phyloP scores from a whole-genome alignment of 2,888 invertebrate genomes.

The Pristionchus fissidentatus region DNA sequence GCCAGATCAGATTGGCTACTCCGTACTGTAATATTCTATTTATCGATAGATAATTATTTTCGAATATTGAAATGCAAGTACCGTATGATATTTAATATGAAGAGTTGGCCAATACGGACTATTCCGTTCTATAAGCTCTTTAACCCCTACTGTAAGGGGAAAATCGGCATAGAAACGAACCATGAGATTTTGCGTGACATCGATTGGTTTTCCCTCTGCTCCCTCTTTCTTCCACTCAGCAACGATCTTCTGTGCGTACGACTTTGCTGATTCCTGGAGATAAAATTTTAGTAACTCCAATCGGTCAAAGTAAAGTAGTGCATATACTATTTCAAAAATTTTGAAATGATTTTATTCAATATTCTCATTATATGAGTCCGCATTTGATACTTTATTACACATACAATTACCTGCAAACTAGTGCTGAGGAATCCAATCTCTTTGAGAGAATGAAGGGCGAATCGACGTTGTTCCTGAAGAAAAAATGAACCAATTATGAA shows the following conservation, averaged over 20 bases:
- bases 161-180: no score
- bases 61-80: neutral
- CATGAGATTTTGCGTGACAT: neutral
- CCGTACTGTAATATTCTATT: neutral
- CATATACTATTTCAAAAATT: neutral
- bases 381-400: no score
- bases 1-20: conserved; percentile 29
- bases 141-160: no score
- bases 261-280: neutral
- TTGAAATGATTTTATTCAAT: neutral
- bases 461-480: conserved; percentile 24
- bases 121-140: no score
- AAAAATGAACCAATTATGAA: neutral
- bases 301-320: neutral
- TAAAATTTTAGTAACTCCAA: neutral
- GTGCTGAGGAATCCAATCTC: conserved; percentile 5
- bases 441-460: conserved; percentile 9
- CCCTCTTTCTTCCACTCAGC: conserved; percentile 26
- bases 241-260: conserved; percentile 17
- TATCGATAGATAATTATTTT: neutral
- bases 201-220: neutral
- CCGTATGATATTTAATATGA: no score
- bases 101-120: no score
- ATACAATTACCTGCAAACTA: neutral
- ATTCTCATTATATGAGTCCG: no score